phyloP scores from a whole-genome alignment of 2,888 invertebrate genomes.

The Prenolepis imparis region DNA sequence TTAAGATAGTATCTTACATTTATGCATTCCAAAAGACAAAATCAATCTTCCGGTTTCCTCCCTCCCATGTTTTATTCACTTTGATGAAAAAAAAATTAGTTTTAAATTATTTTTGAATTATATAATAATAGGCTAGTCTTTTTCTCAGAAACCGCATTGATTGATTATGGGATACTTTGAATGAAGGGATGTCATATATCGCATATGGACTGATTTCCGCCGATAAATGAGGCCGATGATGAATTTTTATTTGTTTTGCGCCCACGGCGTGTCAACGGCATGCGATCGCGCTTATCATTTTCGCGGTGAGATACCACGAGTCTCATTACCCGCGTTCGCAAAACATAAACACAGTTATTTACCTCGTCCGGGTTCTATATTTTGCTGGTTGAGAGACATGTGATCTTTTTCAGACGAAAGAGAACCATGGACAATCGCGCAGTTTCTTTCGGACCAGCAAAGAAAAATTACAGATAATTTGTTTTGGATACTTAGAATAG shows the following conservation, averaged over 20 bases:
- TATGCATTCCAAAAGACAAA: background rate
- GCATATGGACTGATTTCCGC: background rate
- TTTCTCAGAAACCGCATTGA: background rate
- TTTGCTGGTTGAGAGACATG: background rate
- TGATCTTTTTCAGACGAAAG: background rate
- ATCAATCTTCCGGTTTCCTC: background rate
- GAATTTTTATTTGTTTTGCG: background rate
- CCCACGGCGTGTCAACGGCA: background rate
- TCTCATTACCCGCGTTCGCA: slow-evolving; percentile 9
- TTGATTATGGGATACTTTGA: background rate
- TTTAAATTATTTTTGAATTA: background rate
- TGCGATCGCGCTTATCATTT: slow-evolving; percentile 40
- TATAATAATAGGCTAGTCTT: background rate
- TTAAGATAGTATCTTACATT: background rate
- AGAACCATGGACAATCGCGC: background rate
- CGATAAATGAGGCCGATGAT: background rate
- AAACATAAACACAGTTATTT: slow-evolving; percentile 22
- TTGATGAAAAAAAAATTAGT: background rate
- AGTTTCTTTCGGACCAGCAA: background rate
- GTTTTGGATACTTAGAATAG: background rate
- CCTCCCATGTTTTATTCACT: background rate
- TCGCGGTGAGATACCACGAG: slow-evolving; percentile 30
- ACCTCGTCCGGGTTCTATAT: slow-evolving; percentile 19
- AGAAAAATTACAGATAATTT: background rate
- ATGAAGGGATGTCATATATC: background rate